Conservation (phyloP, 2,797 vertebrate genomes). For the Artibeus jamaicensis region DNA sequence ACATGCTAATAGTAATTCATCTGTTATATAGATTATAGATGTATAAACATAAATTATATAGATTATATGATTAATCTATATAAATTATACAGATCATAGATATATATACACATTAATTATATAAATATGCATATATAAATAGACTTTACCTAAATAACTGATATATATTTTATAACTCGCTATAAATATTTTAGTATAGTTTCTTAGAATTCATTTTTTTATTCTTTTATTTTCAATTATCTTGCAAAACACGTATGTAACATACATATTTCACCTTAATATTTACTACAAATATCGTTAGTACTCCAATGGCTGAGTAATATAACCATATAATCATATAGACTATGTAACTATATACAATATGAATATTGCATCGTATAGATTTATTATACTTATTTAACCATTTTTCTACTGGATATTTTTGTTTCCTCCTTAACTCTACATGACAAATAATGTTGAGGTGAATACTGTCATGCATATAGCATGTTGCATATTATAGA, state of each 20-base stretch:
- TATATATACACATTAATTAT: no score
- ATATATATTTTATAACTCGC: background rate
- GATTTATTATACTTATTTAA: background rate
- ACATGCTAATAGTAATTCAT: background rate
- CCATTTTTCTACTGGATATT: background rate
- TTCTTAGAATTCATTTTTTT: background rate
- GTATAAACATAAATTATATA: background rate
- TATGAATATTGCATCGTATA: background rate
- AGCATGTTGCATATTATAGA: background rate
- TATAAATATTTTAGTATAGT: background rate
- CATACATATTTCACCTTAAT: background rate
- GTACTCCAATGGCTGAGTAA: background rate
- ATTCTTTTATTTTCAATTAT: background rate
- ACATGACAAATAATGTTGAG: background rate
- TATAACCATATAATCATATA: background rate
- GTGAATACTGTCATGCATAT: background rate
- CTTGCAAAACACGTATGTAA: background rate
- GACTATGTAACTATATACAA: background rate
- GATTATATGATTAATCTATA: no score
- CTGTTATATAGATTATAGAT: background rate
- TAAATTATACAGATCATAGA: background rate
- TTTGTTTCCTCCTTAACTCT: background rate
- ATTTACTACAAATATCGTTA: background rate
- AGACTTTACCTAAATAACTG: background rate
- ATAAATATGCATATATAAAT: background rate